Base-by-base conservation (phyloP, 2,797 vertebrate genomes). In the Remorina albescens region DNA sequence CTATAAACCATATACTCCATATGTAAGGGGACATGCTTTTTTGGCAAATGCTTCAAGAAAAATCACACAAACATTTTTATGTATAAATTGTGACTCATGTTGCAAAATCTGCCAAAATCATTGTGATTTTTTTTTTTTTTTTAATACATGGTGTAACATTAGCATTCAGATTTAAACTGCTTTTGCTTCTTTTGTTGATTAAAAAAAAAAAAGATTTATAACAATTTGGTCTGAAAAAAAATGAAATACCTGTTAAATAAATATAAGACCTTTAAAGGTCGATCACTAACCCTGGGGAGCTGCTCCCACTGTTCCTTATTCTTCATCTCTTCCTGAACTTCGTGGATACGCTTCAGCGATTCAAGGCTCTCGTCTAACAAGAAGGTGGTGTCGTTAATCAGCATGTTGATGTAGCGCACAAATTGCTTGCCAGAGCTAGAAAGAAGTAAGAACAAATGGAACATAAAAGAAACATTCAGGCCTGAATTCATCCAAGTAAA, bases 381-480 rank as follows among this genome's bases (percentile, higher is more conserved):
- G 92, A 99, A 99, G 53, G 98, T 99, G 15, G 98, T 99, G 92
- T 99, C 98, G 32, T 99, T 99, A 83, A 99, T 99, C 92, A 99
- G 93, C 98, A 99, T 99, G 91, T 99, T 99, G 93, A 99, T 99
- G 83, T 99, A 99, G 89, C 98, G 98, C 70, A 99, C 98, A 92
- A 99, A 99, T 94, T 99, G 98, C 93, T 99, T 99, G 81, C 98
- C 98, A 58, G 97, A 97, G 90, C 98, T 99, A 85, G 47, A 74
- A 28, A 71, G 28, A 28, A 65, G 25, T 12, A 18, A 79, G 44
- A 34, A 53, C 10, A 28, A 70, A 59, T 21, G n/a, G n/a, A 61
- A 37, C 5, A 57, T 8, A 30, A 23, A 63, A 60, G 13, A 74
- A 46, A 0, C 26, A 8, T 32, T 74, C 21, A 79, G 72, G 25